Evolutionary conservation across 2,113 vertebrate genomes (phyloP).

Genomic region (Nicator chloris): DNA sequence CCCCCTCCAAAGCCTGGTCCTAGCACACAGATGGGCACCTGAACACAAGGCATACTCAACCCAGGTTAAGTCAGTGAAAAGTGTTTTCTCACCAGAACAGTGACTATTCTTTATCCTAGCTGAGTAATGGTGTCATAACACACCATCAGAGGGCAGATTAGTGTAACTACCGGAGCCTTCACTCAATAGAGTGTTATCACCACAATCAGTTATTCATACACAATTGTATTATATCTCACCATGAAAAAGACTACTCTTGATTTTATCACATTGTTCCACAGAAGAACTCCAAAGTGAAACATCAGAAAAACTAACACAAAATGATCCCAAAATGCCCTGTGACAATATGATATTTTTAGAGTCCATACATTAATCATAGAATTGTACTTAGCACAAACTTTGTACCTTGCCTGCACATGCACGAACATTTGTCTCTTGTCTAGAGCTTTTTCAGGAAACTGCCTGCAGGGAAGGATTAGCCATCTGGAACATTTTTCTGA

Average conservation of each 20-base stretch:
- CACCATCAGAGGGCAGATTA: conserved; percentile 38
- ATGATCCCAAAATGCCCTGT: background rate
- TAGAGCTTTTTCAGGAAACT: background rate
- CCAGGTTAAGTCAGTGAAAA: background rate
- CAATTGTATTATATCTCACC: background rate
- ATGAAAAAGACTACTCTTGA: background rate
- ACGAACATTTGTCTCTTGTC: background rate
- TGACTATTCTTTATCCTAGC: background rate
- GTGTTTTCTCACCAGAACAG: background rate
- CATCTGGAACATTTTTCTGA: background rate
- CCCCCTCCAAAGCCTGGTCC: background rate
- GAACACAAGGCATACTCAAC: background rate
- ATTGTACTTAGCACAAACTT: conserved; percentile 3
- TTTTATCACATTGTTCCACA: background rate
- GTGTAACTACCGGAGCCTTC: conserved; percentile 34
- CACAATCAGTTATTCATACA: background rate
- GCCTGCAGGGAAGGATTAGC: conserved; percentile 33
- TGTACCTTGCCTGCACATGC: conserved; percentile 20
- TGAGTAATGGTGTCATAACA: background rate
- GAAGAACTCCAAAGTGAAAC: background rate
- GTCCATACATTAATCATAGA: background rate
- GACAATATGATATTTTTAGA: background rate
- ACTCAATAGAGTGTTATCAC: background rate
- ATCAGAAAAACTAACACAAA: background rate
- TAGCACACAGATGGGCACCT: background rate